phyloP scores from a whole-genome alignment of 2,888 invertebrate genomes.

The Drosophila bunnanda region DNA sequence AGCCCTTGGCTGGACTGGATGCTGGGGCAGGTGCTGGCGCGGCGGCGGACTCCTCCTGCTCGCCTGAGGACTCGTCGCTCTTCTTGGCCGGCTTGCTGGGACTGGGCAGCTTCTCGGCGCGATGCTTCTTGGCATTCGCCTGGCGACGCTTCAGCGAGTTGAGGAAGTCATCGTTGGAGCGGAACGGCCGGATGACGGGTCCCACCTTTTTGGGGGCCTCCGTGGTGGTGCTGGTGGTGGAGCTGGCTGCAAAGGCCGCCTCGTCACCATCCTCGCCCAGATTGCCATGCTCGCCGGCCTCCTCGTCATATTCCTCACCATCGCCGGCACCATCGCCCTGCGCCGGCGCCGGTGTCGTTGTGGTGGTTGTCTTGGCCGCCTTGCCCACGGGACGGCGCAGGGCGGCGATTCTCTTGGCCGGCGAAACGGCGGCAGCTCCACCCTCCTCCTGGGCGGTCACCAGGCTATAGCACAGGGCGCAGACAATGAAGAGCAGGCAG shows the following conservation, averaged over 20 bases:
- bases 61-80: constrained; percentile 63
- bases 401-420: constrained; percentile 76
- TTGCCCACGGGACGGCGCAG: constrained; percentile 80
- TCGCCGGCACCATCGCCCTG: constrained; percentile 79
- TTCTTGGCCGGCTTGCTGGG: constrained; percentile 69
- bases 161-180: constrained; percentile 91
- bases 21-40: constrained; percentile 74
- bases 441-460: constrained; percentile 74
- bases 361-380: constrained; percentile 76
- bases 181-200: constrained; percentile 90
- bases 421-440: constrained; percentile 43
- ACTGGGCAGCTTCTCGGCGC: constrained; percentile 78
- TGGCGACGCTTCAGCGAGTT: constrained; percentile 90
- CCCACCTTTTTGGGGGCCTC: constrained; percentile 89
- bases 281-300: constrained; percentile 72
- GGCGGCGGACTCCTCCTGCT: constrained; percentile 72
- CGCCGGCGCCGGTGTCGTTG: constrained; percentile 79
- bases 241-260: constrained; percentile 81
- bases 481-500: constrained; percentile 77
- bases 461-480: constrained; percentile 74
- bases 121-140: constrained; percentile 88
- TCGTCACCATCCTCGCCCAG: constrained; percentile 86
- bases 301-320: constrained; percentile 85
- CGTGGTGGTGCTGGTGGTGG: constrained; percentile 87
- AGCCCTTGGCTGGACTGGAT: constrained; percentile 73